Percentiles rank a stretch among this genome's conserved stretches.
phyloP scores from a whole-genome alignment of 2,888 invertebrate genomes.

The Archips crataeganus region DNA sequence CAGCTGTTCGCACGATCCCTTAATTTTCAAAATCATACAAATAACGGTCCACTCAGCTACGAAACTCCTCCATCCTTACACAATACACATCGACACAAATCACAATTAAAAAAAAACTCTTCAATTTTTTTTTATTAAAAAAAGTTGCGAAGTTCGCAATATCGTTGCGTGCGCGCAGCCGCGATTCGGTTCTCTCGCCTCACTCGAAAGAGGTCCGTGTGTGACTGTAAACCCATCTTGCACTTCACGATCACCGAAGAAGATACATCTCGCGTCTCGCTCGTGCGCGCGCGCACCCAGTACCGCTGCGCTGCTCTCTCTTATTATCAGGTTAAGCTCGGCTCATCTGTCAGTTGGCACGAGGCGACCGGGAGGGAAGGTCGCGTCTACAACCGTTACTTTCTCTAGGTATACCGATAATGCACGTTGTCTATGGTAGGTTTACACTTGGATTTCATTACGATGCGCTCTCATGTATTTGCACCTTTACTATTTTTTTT shows the following conservation, averaged over 20 bases:
- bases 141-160: constrained; percentile 53
- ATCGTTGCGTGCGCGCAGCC: constrained; percentile 76
- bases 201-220: constrained; percentile 83
- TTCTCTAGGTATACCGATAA: constrained; percentile 71
- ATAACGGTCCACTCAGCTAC: constrained; percentile 58
- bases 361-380: constrained; percentile 79
- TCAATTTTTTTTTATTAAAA: constrained; percentile 1
- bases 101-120: constrained; percentile 21
- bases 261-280: constrained; percentile 73
- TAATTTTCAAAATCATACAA: constrained; percentile 55
- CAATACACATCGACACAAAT: constrained; percentile 52
- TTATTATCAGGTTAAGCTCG: constrained; percentile 84
- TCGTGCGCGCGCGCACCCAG: constrained; percentile 53
- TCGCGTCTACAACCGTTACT: constrained; percentile 75
- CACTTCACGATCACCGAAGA: constrained; percentile 84
- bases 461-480: background rate
- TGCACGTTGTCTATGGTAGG: constrained; percentile 62
- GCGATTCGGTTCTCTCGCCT: constrained; percentile 76
- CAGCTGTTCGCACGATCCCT: constrained; percentile 53
- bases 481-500: background rate
- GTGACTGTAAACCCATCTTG: constrained; percentile 85
- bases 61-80: constrained; percentile 57
- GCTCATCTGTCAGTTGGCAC: constrained; percentile 83
- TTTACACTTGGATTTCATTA: constrained; percentile 44
- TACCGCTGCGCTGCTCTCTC: constrained; percentile 69